phyloP scores from a whole-genome alignment of 2,797 vertebrate species.

The Apodemus agrarius region DNA sequence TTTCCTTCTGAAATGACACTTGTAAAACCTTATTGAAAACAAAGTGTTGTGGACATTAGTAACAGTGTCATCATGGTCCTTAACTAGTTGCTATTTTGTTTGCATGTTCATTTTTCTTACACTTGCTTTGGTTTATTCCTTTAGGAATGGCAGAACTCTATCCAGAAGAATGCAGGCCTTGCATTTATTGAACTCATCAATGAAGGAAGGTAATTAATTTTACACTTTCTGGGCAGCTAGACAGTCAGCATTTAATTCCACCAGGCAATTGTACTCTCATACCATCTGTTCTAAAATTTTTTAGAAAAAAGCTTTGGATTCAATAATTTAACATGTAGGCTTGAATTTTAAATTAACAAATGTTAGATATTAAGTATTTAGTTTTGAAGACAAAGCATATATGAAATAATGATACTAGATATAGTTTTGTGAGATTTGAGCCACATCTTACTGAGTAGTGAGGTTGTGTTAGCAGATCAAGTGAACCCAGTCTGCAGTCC shows the following conservation, averaged over 20 bases:
- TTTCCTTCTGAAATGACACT: neutral
- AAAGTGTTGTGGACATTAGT: neutral
- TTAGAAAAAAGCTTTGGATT: conserved; percentile 73
- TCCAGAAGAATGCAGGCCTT: conserved; percentile 99
- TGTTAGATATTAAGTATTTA: conserved; percentile 71
- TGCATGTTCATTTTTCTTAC: conserved; percentile 63
- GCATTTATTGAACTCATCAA: conserved; percentile 99
- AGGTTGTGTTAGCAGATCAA: conserved; percentile 85
- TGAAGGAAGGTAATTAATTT: conserved; percentile 95
- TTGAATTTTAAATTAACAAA: conserved; percentile 68
- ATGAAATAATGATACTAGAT: conserved; percentile 38
- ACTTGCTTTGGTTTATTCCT: conserved; percentile 83
- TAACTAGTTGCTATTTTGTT: conserved; percentile 30
- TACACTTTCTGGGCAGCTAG: conserved; percentile 80
- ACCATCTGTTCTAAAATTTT: conserved; percentile 83
- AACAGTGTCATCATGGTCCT: neutral
- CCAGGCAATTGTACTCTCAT: conserved; percentile 76
- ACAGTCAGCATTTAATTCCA: conserved; percentile 81
- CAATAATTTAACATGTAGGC: conserved; percentile 65
- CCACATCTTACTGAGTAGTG: conserved; percentile 73
- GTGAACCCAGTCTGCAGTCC: conserved; percentile 89
- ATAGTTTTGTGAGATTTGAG: conserved; percentile 78
- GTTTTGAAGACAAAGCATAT: neutral
- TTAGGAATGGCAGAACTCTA: conserved; percentile 99
- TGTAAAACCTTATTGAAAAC: conserved; percentile 1